Evolutionary conservation across 1,140 invertebrate genomes (phyloP), one percentile per base, ranked within the genome.

Genomic region (Drosophila pachea): DNA sequence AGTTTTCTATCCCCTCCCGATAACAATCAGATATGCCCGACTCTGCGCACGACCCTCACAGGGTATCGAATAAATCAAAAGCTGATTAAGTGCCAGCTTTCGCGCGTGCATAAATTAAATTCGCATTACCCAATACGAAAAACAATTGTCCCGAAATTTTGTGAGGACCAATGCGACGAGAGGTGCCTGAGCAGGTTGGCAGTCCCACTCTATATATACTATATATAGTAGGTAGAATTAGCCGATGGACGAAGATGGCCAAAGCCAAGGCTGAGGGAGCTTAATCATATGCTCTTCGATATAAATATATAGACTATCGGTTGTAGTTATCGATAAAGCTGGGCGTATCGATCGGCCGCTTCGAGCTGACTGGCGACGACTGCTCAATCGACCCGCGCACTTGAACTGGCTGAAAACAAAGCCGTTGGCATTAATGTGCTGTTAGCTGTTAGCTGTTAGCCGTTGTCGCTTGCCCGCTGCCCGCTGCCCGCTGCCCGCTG

Each of bases 71-170:
- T 81, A 81, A 81, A 84, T 86, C 81, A 86, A 76, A 81, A 66
- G 73, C 74, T 76, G 77, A 86, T 86, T 82, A 86, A 86, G 74
- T 86, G 68, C 55, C 58, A 78, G 62, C 75, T 86, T 74, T 86
- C 74, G 62, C 69, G 69, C 79, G 61, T 68, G 54, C 36, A 78
- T 84, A 86, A 83, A 76, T 83, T 86, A 76, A 86, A 68, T 70
- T 74, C 58, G 73, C 84, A 84, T 84, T 78, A 84, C 82, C 74
- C 65, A 62, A 40, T 45, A 52, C 3, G 16, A 60, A 59, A 58
- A 47, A 48, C 52, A 64, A 56, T 12, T 22, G 12, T 45, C 40
- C 8, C 4, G 2, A 14, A 7, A 6, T 22, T 22, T 14, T 7
- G 40, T 33, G 22, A 4, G 2, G 8, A 22, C 22, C 3, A 22